Evolutionary conservation across 2,113 vertebrate species (phyloP).

Genomic region (Xyliphius kryptos): DNA sequence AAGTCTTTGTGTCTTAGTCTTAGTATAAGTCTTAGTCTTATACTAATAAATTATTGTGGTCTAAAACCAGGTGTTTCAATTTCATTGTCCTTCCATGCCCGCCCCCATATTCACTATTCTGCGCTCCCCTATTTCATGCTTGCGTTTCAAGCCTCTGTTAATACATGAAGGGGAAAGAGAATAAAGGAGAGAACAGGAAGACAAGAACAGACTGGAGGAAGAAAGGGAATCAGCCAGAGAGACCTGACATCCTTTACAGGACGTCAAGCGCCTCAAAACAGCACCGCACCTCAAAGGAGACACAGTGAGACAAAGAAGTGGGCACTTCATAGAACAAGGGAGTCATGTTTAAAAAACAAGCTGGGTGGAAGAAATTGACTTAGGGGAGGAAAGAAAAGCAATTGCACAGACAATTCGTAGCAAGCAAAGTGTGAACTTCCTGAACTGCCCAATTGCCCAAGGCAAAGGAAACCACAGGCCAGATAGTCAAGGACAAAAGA

Average conservation of each 20-base stretch:
- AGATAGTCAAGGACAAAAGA: conserved; percentile 17
- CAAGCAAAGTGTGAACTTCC: conserved; percentile 27
- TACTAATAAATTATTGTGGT: too few relatives aligned
- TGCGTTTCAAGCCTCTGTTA: too few relatives aligned
- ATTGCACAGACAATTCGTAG: conserved; percentile 8
- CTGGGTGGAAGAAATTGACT: conserved; percentile 2
- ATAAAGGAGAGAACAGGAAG: conserved; percentile 29
- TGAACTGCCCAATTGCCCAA: conserved; percentile 10
- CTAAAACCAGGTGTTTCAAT: too few relatives aligned
- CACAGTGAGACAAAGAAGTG: too few relatives aligned
- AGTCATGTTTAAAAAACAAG: too few relatives aligned
- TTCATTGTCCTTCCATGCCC: too few relatives aligned
- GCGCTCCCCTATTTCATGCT: too few relatives aligned
- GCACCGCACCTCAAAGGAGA: conserved; percentile 7
- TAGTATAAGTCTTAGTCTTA: too few relatives aligned
- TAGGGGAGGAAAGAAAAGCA: conserved; percentile 20
- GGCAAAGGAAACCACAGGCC: conserved; percentile 15
- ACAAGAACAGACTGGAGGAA: conserved; percentile 31
- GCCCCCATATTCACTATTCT: too few relatives aligned
- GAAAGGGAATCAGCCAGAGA: conserved; percentile 35
- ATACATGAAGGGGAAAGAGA: conserved; percentile 26
- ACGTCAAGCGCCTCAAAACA: conserved; percentile 31
- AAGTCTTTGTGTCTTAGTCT: too few relatives aligned
- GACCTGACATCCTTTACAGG: conserved; percentile 26
- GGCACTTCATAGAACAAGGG: too few relatives aligned